Evolutionary conservation across 2,797 vertebrate genomes (phyloP), one percentile per base, ranked within the genome.

Genomic region (Rhabdophis nuchalis): DNA sequence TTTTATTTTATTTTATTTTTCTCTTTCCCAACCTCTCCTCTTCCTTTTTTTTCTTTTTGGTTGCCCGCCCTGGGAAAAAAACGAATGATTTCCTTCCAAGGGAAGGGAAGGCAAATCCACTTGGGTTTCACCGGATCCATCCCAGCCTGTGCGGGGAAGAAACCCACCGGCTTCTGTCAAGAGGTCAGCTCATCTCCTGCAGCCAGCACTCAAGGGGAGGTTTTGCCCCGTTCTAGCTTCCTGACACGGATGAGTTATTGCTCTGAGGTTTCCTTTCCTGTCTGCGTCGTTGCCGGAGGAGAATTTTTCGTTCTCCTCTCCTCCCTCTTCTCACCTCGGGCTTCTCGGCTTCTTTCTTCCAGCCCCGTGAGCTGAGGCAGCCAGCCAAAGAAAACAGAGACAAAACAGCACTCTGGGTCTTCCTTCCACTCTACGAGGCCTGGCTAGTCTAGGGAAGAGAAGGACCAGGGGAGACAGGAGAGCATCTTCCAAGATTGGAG

Each of bases 211-310:
- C 64, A 46, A 57, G 41, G 56, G 92, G 85, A n/a, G 85, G 56
- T 3, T 2, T 90, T 90, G 89, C 85, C 88, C 29, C 0, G 11
- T 90, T 36, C 85, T 12, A 53, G 85, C 89, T 93, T 93, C 89
- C 92, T 93, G 92, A 93, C 56, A 85, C 0, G 46, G 46, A 88
- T 93, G 92, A 93, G 50, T 93, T 93, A 93, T 93, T 90, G 94
- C 93, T 18, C 57, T 89, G 94, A 92, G 94, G 91, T 92, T 94
- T 95, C 94, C 93, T 94, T 92, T 93, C 93, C 94, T 91, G 92
- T 93, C 94, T 95, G 94, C 90, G 72, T 61, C 93, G 92, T 92
- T 92, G 92, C 88, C 13, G 53, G 88, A 94, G 53, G 54, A 94
- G 92, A 87, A 89, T 93, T 93, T 93, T 90, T 88, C 54, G 86